These are phyloP conservation scores for Vombatus ursinus DNA, from an alignment of 2,113 vertebrate species.

Conservation along the genomic window DNA sequence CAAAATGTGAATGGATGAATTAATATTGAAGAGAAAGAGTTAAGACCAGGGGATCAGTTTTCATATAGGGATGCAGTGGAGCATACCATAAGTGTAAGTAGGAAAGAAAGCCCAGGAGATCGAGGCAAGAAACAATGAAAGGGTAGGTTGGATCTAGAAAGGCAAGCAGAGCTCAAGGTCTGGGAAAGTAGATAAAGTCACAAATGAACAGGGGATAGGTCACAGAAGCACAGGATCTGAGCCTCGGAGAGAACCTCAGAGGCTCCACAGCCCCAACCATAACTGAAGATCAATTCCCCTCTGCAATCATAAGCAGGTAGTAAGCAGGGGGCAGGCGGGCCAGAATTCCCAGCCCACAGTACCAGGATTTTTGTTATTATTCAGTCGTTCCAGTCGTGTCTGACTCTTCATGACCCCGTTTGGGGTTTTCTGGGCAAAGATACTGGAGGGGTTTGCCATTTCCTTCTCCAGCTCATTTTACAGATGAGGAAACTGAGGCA, in stretches of 20 bases:
- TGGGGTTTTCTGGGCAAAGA: neutral
- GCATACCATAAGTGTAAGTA: neutral
- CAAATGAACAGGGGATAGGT: neutral
- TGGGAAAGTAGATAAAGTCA: neutral
- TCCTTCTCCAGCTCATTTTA: neutral
- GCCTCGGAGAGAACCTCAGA: neutral
- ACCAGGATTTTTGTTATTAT: neutral
- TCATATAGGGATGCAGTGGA: neutral
- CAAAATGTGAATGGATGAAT: neutral
- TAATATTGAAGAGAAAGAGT: neutral
- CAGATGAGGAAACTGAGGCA: too few relatives aligned
- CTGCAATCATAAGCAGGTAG: neutral
- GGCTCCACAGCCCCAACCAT: neutral
- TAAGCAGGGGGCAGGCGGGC: neutral
- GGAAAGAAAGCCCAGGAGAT: neutral
- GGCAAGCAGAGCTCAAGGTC: neutral
- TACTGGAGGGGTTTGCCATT: neutral
- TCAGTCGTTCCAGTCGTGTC: neutral
- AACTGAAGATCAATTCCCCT: neutral
- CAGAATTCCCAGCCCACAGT: neutral
- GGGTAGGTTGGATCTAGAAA: neutral
- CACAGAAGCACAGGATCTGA: neutral
- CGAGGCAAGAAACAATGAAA: neutral
- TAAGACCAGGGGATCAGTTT: neutral
- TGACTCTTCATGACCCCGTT: neutral